Evolutionary conservation across 1,140 invertebrate genomes (phyloP).

Genomic region (Matsumurasca onukii): DNA sequence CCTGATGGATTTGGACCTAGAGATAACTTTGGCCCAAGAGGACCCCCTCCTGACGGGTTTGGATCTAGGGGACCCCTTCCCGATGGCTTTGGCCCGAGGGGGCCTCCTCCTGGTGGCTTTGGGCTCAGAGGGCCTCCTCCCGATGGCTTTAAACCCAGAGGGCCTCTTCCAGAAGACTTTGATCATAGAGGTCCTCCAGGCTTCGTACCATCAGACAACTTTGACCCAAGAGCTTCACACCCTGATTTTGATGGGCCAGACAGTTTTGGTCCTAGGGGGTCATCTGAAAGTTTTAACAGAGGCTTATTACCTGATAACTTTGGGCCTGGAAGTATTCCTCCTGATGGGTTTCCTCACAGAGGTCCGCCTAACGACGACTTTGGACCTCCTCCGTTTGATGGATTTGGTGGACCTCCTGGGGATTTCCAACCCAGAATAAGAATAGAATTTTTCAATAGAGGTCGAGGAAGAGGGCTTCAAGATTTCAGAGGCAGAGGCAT

Average conservation of each 20-base stretch:
- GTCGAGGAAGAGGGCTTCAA: conserved; percentile 12
- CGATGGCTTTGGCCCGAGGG: conserved; percentile 44
- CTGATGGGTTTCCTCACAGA: conserved; percentile 11
- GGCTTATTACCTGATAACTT: conserved; percentile 46
- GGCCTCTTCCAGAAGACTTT: conserved; percentile 38
- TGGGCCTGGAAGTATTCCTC: conserved; percentile 47
- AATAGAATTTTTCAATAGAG: conserved; percentile 18
- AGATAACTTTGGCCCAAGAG: conserved; percentile 23
- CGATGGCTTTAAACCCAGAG: conserved; percentile 48
- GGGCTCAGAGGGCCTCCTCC: conserved; percentile 47
- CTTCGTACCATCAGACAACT: conserved; percentile 45
- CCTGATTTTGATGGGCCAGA: conserved; percentile 47
- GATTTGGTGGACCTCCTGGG: conserved; percentile 49
- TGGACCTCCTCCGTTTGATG: conserved; percentile 45
- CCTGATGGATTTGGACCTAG: neutral
- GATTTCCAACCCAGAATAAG: conserved; percentile 43
- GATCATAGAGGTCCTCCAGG: conserved; percentile 46
- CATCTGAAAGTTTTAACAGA: conserved; percentile 9
- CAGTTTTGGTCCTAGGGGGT: neutral
- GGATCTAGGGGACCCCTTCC: conserved; percentile 24
- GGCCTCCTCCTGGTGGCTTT: conserved; percentile 39
- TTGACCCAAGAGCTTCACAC: conserved; percentile 46
- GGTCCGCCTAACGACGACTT: conserved; percentile 24
- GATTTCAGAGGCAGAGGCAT: conserved; percentile 12
- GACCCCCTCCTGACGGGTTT: conserved; percentile 23